phyloP scores from a whole-genome alignment of 1,140 invertebrate species.

The Anoplophora glabripennis region DNA sequence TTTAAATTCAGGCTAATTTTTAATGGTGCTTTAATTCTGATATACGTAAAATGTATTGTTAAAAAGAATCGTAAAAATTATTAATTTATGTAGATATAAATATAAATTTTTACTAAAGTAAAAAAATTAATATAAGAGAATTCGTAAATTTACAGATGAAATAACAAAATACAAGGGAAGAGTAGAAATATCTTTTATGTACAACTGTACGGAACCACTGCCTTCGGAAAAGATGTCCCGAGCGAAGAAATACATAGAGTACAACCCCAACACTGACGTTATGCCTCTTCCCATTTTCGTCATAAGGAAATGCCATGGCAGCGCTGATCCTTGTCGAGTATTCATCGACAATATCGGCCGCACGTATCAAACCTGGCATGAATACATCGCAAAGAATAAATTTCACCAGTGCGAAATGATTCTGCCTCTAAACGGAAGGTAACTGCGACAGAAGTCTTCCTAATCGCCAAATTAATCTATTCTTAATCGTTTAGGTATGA shows the following conservation, averaged over 20 bases:
- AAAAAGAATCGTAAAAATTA: no score
- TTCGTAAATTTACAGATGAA: background rate
- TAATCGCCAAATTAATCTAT: background rate
- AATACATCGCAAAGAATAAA: conserved; percentile 46
- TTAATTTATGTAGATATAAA: no score
- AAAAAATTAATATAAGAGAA: background rate
- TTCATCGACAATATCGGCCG: conserved; percentile 45
- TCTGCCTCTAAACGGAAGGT: conserved; percentile 43
- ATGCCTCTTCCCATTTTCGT: conserved; percentile 38
- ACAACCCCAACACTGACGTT: conserved; percentile 38
- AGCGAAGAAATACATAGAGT: conserved; percentile 28
- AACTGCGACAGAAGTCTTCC: no score
- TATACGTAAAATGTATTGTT: no score
- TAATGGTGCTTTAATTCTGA: no score
- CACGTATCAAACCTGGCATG: conserved; percentile 43
- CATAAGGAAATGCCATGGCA: conserved; percentile 38
- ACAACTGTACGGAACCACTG: conserved; percentile 39
- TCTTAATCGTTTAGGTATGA: conserved; percentile 23
- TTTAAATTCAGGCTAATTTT: no score
- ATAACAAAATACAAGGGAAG: conserved; percentile 31
- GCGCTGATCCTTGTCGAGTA: conserved; percentile 39
- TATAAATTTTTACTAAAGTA: background rate
- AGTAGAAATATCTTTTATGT: conserved; percentile 38
- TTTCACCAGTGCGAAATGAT: conserved; percentile 43
- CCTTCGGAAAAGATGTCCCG: conserved; percentile 35